A percentile compares a stretch with the other conserved stretches of the same genome.
Conservation (phyloP, 2,113 vertebrate species). For the Cercocebus atys region DNA sequence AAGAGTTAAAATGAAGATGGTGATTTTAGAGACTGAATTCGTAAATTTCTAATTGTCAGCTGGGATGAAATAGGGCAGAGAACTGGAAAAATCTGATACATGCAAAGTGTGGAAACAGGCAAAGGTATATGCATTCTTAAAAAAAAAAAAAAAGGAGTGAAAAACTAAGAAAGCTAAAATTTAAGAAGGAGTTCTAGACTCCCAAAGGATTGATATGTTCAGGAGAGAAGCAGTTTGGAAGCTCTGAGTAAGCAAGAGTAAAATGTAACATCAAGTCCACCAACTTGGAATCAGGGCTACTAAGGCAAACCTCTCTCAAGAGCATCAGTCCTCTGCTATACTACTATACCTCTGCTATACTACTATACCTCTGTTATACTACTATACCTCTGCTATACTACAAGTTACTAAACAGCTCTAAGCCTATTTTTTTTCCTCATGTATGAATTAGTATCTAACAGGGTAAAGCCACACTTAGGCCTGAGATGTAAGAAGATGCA, state of each 20-base stretch:
- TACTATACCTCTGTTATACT: too few relatives aligned
- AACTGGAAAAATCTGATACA: not conserved
- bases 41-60: not conserved
- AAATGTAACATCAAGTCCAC: not conserved
- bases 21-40: not conserved
- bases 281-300: not conserved
- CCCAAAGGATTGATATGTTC: not conserved
- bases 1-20: not conserved
- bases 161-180: not conserved
- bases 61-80: not conserved
- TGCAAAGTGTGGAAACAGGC: not conserved
- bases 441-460: not conserved
- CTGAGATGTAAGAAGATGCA: not conserved
- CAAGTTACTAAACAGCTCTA: not conserved
- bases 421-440: not conserved
- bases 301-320: not conserved
- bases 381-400: fast-evolving
- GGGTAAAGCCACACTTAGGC: not conserved
- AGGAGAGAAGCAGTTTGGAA: not conserved
- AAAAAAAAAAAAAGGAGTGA: not conserved
- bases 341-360: fast-evolving
- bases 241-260: not conserved
- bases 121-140: not conserved
- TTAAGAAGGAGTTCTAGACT: not conserved
- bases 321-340: fast-evolving